These are phyloP conservation scores for Poeciliopsis occidentalis DNA, from an alignment of 2,113 vertebrate genomes.

Conservation along the genomic window DNA sequence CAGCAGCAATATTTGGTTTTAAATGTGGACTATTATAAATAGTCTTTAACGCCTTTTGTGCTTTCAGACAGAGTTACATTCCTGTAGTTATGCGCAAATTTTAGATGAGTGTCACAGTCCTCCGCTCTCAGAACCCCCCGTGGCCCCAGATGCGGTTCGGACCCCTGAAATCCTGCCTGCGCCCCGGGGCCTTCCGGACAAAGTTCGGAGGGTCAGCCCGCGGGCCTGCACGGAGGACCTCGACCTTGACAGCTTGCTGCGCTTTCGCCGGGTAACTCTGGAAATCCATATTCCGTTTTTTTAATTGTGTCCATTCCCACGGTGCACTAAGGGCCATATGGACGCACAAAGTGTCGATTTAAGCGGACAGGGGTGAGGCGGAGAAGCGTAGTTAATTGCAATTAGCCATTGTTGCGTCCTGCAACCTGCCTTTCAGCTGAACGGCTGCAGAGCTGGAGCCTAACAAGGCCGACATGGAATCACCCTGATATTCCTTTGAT, in stretches of 20 bases:
- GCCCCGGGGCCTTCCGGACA: conserved; percentile 14
- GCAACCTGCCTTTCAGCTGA: conserved; percentile 68
- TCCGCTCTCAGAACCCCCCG: not conserved
- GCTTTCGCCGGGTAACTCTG: conserved; percentile 72
- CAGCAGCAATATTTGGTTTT: not conserved
- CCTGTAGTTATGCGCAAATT: not conserved
- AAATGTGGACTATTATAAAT: not conserved
- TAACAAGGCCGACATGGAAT: conserved; percentile 67
- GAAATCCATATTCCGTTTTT: conserved; percentile 80
- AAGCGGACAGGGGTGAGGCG: conserved; percentile 73
- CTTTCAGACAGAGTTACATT: not conserved
- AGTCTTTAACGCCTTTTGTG: not conserved
- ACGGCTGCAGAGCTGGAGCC: conserved; percentile 56
- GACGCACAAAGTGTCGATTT: conserved; percentile 79
- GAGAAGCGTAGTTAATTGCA: conserved; percentile 81
- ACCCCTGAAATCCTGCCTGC: not conserved
- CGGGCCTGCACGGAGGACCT: conserved; percentile 28
- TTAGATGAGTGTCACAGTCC: not conserved
- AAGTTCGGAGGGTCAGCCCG: conserved; percentile 2
- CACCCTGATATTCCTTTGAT: conserved; percentile 63
- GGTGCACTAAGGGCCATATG: conserved; percentile 77
- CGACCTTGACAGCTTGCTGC: conserved; percentile 81
- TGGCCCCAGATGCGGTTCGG: not conserved
- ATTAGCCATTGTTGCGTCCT: conserved; percentile 82
- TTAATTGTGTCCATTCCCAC: conserved; percentile 84